A percentile compares a stretch with the other conserved stretches of the same genome.
Conservation (phyloP, 2,888 invertebrate genomes). For the Perithous albicinctus region DNA sequence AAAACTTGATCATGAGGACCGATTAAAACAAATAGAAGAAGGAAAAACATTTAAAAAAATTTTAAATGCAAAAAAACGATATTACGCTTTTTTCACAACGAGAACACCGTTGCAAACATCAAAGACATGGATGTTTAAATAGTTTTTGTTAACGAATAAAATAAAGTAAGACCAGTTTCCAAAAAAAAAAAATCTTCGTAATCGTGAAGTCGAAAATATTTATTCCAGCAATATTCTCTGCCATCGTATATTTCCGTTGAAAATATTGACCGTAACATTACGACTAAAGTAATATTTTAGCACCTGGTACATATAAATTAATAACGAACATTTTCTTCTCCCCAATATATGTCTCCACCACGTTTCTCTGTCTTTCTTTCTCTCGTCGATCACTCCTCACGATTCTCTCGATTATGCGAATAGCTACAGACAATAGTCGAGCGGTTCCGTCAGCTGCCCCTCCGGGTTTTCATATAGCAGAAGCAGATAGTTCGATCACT, state of each 20-base stretch:
- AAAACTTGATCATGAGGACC: too few species aligned
- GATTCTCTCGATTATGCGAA: conserved; percentile 80
- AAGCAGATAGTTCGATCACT: conserved; percentile 46
- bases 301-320: not conserved
- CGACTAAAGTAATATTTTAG: not conserved
- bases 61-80: too few species aligned
- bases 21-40: too few species aligned
- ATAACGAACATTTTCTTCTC: conserved; percentile 9
- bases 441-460: conserved; percentile 80
- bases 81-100: too few species aligned
- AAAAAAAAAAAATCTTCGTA: too few species aligned
- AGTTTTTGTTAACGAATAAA: too few species aligned
- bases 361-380: not conserved
- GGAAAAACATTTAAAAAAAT: too few species aligned
- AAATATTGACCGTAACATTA: not conserved
- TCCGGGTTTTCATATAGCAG: not conserved
- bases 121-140: too few species aligned
- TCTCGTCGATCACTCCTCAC: conserved; percentile 9
- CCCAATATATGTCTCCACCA: not conserved
- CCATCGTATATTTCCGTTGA: not conserved
- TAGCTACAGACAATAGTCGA: conserved; percentile 80
- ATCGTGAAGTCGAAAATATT: too few species aligned
- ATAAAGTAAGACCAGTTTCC: too few species aligned
- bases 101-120: too few species aligned
- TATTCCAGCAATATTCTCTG: not conserved